Evolutionary conservation across 1,140 invertebrate species (phyloP).

Genomic region (Drosophila micromelanica): DNA sequence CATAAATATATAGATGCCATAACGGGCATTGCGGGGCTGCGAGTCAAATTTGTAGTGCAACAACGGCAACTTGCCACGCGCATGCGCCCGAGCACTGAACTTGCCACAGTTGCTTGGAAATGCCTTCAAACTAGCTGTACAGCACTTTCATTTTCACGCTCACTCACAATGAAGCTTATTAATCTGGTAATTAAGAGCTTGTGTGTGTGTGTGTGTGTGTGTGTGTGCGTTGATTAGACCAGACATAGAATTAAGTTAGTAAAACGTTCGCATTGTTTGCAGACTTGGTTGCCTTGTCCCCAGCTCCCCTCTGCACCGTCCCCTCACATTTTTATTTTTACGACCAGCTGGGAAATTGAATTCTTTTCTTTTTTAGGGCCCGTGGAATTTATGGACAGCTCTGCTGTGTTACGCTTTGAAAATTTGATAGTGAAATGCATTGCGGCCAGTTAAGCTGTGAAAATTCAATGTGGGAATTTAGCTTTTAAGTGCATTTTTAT

Average conservation of each 20-base stretch:
- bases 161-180: conserved; percentile 71
- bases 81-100: conserved; percentile 59
- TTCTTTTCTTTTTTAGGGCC: conserved; percentile 11
- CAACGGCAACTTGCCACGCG: conserved; percentile 73
- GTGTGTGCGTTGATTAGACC: conserved; percentile 52
- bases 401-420: conserved; percentile 36
- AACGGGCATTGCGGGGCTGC: conserved; percentile 46
- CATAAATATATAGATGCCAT: conserved; percentile 27
- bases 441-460: conserved; percentile 11
- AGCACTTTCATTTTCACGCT: conserved; percentile 77
- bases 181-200: conserved; percentile 65
- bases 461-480: conserved; percentile 19
- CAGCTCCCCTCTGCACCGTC: not conserved
- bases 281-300: not conserved
- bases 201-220: conserved; percentile 25
- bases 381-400: conserved; percentile 23
- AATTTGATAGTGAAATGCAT: conserved; percentile 52
- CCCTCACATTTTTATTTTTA: conserved; percentile 7
- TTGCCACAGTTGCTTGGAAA: conserved; percentile 4
- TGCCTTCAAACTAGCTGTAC: conserved; percentile 10
- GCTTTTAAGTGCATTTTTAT: conserved; percentile 1
- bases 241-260: conserved; percentile 72
- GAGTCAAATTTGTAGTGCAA: conserved; percentile 50
- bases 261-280: conserved; percentile 64
- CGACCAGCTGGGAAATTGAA: conserved; percentile 17